Conservation (phyloP, 2,797 vertebrate species). For the Hyperoplus lanceolatus region DNA sequence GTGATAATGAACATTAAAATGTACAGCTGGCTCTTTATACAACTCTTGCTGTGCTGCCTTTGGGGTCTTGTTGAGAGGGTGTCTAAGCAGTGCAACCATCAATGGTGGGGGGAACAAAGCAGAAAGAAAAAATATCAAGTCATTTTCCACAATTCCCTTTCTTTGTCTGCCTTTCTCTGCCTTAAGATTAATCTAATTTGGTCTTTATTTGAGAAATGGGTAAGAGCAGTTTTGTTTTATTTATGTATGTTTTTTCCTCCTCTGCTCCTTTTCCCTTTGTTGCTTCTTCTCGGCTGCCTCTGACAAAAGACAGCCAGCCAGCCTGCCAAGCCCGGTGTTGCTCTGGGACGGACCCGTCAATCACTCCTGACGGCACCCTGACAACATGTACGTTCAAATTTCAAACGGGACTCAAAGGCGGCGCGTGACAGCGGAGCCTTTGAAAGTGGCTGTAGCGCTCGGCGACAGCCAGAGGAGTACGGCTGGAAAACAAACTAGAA, state of each 20-base stretch:
- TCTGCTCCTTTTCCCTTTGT: conserved; percentile 85
- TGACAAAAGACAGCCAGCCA: conserved; percentile 89
- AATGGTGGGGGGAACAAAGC: conserved; percentile 76
- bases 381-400: conserved; percentile 91
- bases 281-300: conserved; percentile 86
- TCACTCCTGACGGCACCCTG: conserved; percentile 89
- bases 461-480: conserved; percentile 87
- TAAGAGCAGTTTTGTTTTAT: conserved; percentile 89
- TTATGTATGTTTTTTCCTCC: conserved; percentile 87
- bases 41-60: conserved; percentile 72
- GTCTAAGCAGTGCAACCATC: conserved; percentile 69
- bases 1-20: conserved; percentile 78
- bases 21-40: conserved; percentile 70
- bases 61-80: conserved; percentile 77
- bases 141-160: conserved; percentile 73
- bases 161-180: conserved; percentile 62
- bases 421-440: conserved; percentile 87
- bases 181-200: conserved; percentile 87
- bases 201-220: conserved; percentile 86
- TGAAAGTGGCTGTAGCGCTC: conserved; percentile 89
- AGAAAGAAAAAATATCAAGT: conserved; percentile 74
- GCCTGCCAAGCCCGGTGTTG: conserved; percentile 88
- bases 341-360: conserved; percentile 90
- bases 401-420: conserved; percentile 89
- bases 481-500: conserved; percentile 89